Base-by-base conservation (phyloP, 2,113 vertebrate genomes). In the Vidua chalybeata region DNA sequence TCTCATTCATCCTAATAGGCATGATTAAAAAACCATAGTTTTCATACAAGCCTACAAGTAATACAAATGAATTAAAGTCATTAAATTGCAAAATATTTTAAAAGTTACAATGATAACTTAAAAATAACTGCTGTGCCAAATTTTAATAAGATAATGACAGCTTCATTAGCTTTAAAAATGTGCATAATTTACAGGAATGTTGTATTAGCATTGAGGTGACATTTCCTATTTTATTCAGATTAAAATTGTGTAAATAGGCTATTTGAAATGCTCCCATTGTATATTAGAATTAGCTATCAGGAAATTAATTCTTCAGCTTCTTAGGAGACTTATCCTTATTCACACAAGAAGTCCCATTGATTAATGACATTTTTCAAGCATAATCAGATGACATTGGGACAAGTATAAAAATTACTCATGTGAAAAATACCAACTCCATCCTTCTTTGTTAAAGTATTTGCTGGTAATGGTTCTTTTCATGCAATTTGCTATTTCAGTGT, bases 91-190 rank as follows among this genome's bases (percentile, higher is more conserved):
- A 94, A 92, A 89, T 90, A 89, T 87, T 92, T 93, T 45, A 52
- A 46, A 93, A 95, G 52, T 41, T 58, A 56, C 15, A 28, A 31
- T 91, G 49, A 69, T 73, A 95, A 84, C 54, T 84, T 92, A 43
- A 79, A 89, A 89, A 64, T 82, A 93, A 89, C 41, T 61, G 46
- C 58, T 84, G 13, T 84, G 69, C 49, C 74, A 75, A 92, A 91
- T 93, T 94, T 91, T 95, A 94, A 85, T 96, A 78, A 51, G 56
- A 67, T 89, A 84, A 84, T 68, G 93, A 84, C 87, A 87, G 62
- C 77, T 95, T 93, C 84, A 95, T 95, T 94, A 96, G 39, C 74
- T 93, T 89, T 93, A 85, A 91, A 94, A 95, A 93, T 96, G 74
- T 91, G 46, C 84, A 85, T 94, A 87, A 90, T 95, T 93, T 94